Percentiles rank a stretch among this genome's conserved stretches.
Conservation (phyloP, 2,113 vertebrate species). For the Nansenia antarctica region DNA sequence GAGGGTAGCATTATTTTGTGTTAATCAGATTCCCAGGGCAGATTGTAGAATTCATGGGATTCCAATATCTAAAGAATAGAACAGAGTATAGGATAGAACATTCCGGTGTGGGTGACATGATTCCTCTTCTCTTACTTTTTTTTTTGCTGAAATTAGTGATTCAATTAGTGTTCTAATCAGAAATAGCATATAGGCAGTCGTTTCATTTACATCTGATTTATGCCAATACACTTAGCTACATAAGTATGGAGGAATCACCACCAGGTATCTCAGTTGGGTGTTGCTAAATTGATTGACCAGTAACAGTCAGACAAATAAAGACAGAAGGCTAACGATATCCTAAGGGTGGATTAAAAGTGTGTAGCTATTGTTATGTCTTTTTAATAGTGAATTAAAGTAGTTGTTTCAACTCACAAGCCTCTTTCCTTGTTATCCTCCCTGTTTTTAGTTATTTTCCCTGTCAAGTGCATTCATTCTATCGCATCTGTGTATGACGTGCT, state of each 20-base stretch:
- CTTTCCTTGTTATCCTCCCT: background rate
- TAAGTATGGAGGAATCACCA: background rate
- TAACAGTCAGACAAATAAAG: background rate
- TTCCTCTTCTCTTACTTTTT: too few relatives aligned
- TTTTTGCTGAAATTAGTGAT: too few relatives aligned
- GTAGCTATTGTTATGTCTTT: constrained; percentile 55
- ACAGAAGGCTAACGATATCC: background rate
- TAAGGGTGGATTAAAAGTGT: constrained; percentile 24
- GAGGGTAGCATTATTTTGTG: background rate
- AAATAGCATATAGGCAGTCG: background rate
- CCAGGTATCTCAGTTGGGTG: background rate
- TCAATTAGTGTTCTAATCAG: too few relatives aligned
- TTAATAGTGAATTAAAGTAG: constrained; percentile 57
- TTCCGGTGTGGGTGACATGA: background rate
- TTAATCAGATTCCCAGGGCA: background rate
- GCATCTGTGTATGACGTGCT: too few relatives aligned
- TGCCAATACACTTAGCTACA: background rate
- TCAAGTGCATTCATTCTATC: too few relatives aligned
- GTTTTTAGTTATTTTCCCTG: too few relatives aligned
- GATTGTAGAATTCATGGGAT: background rate
- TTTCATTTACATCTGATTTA: background rate
- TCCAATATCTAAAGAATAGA: too few relatives aligned
- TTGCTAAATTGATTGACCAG: background rate
- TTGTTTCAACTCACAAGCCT: constrained; percentile 33
- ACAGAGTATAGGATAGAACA: background rate